Base-by-base conservation (phyloP, 35 echinoderm and acorn worm genomes). In the Ophioderma brevispina region DNA sequence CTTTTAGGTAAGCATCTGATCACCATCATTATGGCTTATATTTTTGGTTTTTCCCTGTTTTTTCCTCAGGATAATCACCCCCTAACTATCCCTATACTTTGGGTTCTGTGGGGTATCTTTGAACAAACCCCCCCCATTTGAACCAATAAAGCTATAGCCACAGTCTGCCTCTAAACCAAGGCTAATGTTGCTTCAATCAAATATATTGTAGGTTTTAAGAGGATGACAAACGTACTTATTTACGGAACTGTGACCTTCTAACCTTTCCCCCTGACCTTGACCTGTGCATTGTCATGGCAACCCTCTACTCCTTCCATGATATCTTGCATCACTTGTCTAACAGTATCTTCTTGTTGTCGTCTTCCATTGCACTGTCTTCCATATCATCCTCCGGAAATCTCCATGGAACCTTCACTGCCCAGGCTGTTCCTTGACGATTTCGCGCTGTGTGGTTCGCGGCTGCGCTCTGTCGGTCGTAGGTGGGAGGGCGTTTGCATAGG, bases 331-430 rank as follows among this genome's bases (percentile, higher is more conserved):
- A 70, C 59, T 30, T 25, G 10, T 25, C n/a, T 70, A 3, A 70
- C 59, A 25, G 59, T 3, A 25, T 70, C 59, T 15, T 70, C 59
- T 46, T n/a, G n/a, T n/a, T n/a, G n/a, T n/a, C n/a, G 32, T 85
- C 83, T 33, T 85, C 83, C 21, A 59, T 37, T 37, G 52, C 37
- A 37, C 83, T 43, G 23, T 85, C 83, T 33, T 92, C 87, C 21
- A 82, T 37, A 13, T 93, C 91, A 34, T 95, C 94, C 36, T 32
- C 93, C 94, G 0, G 90, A 96, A 38, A 81, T 86, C 0, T 96
- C 94, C 18, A 78, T 59, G 10, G 94, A 96, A 4, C 87, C 94
- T 21, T 96, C 94, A 38, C 94, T 96, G 13, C 94, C 94, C 19
- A 96, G 42, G 82, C 94, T 96, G 78, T 96, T 90, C n/a, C 43